Base-by-base conservation (phyloP, 1,140 invertebrate species). In the Apocrypta bakeri region DNA sequence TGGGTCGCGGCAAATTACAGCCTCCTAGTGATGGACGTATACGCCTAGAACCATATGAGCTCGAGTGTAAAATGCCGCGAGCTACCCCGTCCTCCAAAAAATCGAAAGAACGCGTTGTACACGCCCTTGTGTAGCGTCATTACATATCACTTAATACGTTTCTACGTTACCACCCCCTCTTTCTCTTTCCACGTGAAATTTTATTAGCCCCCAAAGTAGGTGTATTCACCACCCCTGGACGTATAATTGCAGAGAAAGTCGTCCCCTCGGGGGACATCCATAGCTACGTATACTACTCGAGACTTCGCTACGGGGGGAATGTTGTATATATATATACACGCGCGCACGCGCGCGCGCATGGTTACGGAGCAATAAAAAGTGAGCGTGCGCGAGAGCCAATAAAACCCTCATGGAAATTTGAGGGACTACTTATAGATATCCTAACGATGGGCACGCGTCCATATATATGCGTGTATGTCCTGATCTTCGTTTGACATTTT, bases 131-230 rank as follows among this genome's bases (percentile, higher is more conserved):
- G 31, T 63, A 69, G 42, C 37, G 76, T 48, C 64, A 69, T 78
- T 78, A 69, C 76, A 29, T 71, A 79, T 71, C 66, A 71, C 29
- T 80, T 80, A 27, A 73, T 73, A 11, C 24, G 25, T 31, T 33
- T n/a, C n/a, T 27, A n/a, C 17, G 61, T 68, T n/a, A 24, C 29
- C 37, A 29, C 29, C 25, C 17, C n/a, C 4, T 29, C 8, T 42
- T 14, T 29, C 1, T 25, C 27, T 25, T 24, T 2, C 63, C 68
- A 69, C 71, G 73, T 69, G 64, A 40, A 82, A 82, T 82, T 82
- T 82, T 76, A 76, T 82, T 82, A 76, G 73, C 40, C 31, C 79
- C 73, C 42, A 76, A 81, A 82, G 73, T 76, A 82, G 64, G 72
- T 75, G 79, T 81, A 75, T 56, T 21, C 48, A 56, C 48, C 48